Percentiles rank a stretch among this genome's conserved stretches.
These are phyloP conservation scores for Microchirus variegatus DNA, from an alignment of 2,797 vertebrate genomes.

Conservation along the genomic window DNA sequence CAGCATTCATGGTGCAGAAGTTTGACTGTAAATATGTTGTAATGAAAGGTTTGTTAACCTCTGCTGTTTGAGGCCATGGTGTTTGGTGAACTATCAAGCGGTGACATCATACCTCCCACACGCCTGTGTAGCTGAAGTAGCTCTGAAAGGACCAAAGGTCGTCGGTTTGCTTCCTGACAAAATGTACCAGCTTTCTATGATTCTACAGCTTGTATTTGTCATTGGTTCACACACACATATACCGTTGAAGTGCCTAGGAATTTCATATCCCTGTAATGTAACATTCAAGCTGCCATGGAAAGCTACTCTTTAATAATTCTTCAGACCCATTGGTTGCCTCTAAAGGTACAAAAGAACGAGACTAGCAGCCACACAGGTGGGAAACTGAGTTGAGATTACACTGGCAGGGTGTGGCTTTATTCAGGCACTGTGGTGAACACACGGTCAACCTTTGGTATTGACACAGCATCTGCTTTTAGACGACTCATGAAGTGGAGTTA, in stretches of 20 bases:
- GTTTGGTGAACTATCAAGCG: constrained; percentile 9
- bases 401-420: constrained; percentile 72
- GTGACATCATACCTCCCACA: constrained; percentile 20
- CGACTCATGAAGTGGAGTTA: neutral
- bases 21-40: neutral
- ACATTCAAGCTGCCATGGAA: no score
- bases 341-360: constrained; percentile 30
- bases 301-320: neutral
- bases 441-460: constrained; percentile 77
- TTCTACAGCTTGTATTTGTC: neutral
- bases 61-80: constrained; percentile 5
- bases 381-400: constrained; percentile 36
- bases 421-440: constrained; percentile 49
- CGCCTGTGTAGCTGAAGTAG: constrained; percentile 3
- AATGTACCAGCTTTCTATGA: no score
- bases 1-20: neutral
- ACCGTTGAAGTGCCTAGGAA: neutral
- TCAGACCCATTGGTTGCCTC: neutral
- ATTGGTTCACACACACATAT: no score
- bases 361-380: constrained; percentile 7
- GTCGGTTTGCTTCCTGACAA: constrained; percentile 7
- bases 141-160: constrained; percentile 41
- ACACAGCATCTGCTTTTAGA: constrained; percentile 57
- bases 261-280: neutral
- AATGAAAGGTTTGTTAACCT: neutral